Evolutionary conservation across 1,140 invertebrate genomes (phyloP).

Genomic region (Papilio polytes): DNA sequence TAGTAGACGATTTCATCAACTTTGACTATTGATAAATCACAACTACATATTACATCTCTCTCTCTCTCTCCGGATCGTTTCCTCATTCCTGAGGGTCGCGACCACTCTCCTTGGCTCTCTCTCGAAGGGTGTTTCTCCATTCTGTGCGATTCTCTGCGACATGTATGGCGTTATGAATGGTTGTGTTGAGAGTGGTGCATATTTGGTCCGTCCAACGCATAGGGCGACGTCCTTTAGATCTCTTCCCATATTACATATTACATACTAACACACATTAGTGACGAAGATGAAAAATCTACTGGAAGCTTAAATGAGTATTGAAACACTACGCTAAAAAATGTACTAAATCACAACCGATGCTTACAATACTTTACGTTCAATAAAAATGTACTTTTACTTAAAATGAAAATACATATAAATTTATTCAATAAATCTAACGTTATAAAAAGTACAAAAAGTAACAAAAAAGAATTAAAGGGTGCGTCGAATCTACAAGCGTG

Average conservation of each 20-base stretch:
- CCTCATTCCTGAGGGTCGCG: too few species aligned
- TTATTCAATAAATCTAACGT: not conserved
- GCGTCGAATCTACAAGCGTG: not conserved
- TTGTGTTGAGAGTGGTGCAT: too few species aligned
- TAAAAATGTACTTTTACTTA: not conserved
- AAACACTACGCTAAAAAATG: slow-evolving; percentile 28
- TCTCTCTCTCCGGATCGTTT: too few species aligned
- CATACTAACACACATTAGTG: slow-evolving; percentile 1
- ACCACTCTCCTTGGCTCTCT: too few species aligned
- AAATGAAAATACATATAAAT: not conserved
- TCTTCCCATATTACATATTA: too few species aligned
- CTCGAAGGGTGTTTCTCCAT: too few species aligned
- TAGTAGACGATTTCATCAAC: not conserved
- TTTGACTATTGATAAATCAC: not conserved
- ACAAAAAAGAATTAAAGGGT: not conserved
- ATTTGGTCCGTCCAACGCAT: too few species aligned
- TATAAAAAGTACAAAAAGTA: not conserved
- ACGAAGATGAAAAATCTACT: slow-evolving; percentile 7
- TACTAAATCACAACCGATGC: slow-evolving; percentile 36
- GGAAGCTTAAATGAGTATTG: slow-evolving; percentile 11
- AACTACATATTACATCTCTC: not conserved
- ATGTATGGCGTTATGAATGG: too few species aligned
- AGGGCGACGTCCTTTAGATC: too few species aligned
- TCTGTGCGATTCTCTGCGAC: too few species aligned
- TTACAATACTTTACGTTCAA: not conserved